phyloP scores from a whole-genome alignment of 1,140 invertebrate genomes.

The Meloidogyne exigua region DNA sequence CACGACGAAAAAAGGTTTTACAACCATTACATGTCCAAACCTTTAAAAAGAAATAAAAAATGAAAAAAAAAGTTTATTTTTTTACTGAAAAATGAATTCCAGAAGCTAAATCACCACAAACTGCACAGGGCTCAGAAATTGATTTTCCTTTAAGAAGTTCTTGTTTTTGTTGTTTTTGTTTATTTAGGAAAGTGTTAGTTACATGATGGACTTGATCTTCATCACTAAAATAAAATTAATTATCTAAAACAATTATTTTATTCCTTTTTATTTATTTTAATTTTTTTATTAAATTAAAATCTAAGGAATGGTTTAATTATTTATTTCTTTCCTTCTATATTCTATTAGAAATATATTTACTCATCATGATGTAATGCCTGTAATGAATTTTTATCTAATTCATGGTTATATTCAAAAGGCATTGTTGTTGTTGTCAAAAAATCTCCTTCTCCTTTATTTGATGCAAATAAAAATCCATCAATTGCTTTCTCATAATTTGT shows the following conservation, averaged over 20 bases:
- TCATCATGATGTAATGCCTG: conserved; percentile 52
- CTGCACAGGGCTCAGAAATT: conserved; percentile 41
- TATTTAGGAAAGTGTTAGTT: conserved; percentile 44
- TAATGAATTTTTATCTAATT: conserved; percentile 45
- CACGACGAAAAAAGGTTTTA: conserved; percentile 44
- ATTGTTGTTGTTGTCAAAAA: conserved; percentile 3
- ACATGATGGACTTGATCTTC: conserved; percentile 45
- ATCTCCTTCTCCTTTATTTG: neutral
- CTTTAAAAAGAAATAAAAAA: neutral
- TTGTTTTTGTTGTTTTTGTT: conserved; percentile 42
- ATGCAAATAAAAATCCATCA: neutral
- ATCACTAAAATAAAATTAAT: conserved; percentile 19
- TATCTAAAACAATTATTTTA: too few relatives aligned
- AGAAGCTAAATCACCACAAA: conserved; percentile 57
- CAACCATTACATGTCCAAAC: conserved; percentile 41
- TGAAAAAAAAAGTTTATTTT: neutral
- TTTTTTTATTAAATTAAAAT: too few relatives aligned
- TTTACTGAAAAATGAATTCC: conserved; percentile 53
- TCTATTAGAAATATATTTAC: neutral
- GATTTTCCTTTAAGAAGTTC: neutral
- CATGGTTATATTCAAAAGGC: conserved; percentile 49
- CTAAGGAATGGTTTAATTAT: too few relatives aligned
- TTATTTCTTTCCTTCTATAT: too few relatives aligned
- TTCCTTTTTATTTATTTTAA: too few relatives aligned
- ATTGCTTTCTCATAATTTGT: neutral